Evolutionary conservation across 2,797 vertebrate genomes (phyloP), one percentile per base, ranked within the genome.

Genomic region (Sebastes reedi): DNA sequence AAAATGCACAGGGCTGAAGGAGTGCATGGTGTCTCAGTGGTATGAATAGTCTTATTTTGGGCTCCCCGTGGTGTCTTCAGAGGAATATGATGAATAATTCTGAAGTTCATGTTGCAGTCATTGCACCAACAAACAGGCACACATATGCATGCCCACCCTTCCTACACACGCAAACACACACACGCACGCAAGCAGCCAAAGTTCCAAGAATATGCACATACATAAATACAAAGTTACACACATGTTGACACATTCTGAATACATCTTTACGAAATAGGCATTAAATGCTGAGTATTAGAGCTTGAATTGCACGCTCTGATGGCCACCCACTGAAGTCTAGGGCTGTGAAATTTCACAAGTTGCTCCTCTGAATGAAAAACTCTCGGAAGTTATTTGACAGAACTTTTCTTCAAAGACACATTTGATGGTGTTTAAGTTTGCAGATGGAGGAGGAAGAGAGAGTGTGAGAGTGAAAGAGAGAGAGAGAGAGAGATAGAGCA

Each of bases 351-450:
- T 89, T 82, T 88, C 75, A 74, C 80, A 82, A 83, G 84, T 88
- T 82, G 75, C 86, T 79, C 75, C 67, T 78, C 79, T 87, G 84
- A 89, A 91, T 88, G 65, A 84, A 86, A 86, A 89, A 77, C 67
- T 80, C 60, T 76, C 3, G 11, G 61, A 87, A 92, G 83, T 89
- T 62, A 80, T 89, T 90, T 83, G 78, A 85, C 67, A 73, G 73
- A 90, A 90, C 87, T 92, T 91, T 92, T 87, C 90, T 91, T 92
- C 91, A 91, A 92, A 91, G 88, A 84, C 83, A 75, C 65, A 83
- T 91, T 86, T 86, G 87, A 88, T 84, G 73, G 77, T 72, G 70
- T 83, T 89, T 88, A 81, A 74, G 69, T 89, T 81, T 82, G 72
- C 73, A 73, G 82, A 88, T 67, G 79, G 60, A 65, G 66, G 68